Percentiles rank a stretch among this genome's conserved stretches.
Evolutionary conservation across 2,888 invertebrate genomes (phyloP).

Genomic region (Drosophila neotestacea): DNA sequence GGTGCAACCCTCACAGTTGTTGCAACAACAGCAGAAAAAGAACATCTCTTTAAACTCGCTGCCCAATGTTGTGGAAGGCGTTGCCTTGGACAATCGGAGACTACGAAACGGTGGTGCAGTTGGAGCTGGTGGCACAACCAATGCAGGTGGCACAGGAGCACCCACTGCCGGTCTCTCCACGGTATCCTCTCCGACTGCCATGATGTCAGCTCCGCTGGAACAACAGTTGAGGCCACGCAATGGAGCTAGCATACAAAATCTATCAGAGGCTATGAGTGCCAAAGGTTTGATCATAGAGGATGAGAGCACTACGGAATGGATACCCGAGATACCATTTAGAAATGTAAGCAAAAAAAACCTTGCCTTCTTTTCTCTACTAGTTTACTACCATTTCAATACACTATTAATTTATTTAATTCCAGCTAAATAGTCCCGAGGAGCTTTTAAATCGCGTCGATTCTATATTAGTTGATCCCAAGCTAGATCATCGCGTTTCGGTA

Average conservation of each 20-base stretch:
- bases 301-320: constrained; percentile 93
- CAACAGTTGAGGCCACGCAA: constrained; percentile 66
- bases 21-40: constrained; percentile 76
- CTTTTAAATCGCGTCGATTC: constrained; percentile 83
- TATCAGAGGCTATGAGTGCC: constrained; percentile 76
- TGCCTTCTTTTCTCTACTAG: no score
- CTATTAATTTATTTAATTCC: no score
- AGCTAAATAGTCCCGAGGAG: constrained; percentile 84
- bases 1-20: constrained; percentile 58
- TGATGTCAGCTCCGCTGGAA: constrained; percentile 62
- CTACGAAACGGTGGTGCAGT: constrained; percentile 62
- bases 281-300: constrained; percentile 89
- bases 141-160: constrained; percentile 22
- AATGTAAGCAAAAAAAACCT: constrained; percentile 87
- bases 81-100: constrained; percentile 68
- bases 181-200: constrained; percentile 76
- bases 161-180: constrained; percentile 57
- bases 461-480: constrained; percentile 80
- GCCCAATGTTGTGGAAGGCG: constrained; percentile 82
- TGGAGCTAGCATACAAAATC: constrained; percentile 69
- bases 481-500: constrained; percentile 81
- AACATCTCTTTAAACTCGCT: constrained; percentile 81
- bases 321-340: constrained; percentile 96
- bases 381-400: no score
- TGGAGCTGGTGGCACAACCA: constrained; percentile 14